phyloP scores from a whole-genome alignment of 1,140 invertebrate genomes.

The Melanaphis sacchari region DNA sequence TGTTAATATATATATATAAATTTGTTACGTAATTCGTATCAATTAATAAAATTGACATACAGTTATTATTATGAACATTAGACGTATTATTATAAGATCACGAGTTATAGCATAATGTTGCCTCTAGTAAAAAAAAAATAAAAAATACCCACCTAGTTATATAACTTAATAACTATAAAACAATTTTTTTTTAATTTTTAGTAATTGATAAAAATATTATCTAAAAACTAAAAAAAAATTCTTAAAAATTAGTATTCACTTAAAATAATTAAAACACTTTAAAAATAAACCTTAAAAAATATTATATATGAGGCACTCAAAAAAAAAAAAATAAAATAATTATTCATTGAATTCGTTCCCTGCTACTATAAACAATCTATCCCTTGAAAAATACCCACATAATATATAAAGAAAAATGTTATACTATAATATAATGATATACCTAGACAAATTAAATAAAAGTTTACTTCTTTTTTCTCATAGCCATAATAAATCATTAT shows the following conservation, averaged over 20 bases:
- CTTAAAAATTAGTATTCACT: too few relatives aligned
- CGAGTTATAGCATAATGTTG: too few relatives aligned
- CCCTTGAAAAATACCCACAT: not conserved
- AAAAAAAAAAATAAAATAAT: too few relatives aligned
- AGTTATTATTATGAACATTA: not conserved
- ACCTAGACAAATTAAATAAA: not conserved
- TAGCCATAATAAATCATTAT: not conserved
- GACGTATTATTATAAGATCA: not conserved
- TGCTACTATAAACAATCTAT: not conserved
- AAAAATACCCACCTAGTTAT: too few relatives aligned
- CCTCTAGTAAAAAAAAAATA: too few relatives aligned
- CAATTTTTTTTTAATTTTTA: not conserved
- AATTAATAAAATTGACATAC: not conserved
- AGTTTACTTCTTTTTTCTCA: not conserved
- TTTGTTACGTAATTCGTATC: not conserved
- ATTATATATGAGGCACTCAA: not conserved
- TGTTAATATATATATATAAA: not conserved
- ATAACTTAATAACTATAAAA: too few relatives aligned
- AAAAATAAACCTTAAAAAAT: too few relatives aligned
- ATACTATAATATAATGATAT: not conserved
- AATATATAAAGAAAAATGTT: not conserved
- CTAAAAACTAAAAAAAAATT: not conserved
- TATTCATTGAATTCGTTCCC: not conserved
- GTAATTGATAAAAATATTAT: not conserved
- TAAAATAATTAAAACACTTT: not conserved